Percentiles rank a stretch among this genome's conserved stretches.
phyloP scores from a whole-genome alignment of 2,888 invertebrate genomes.

The Hirtodrosophila duncani region DNA sequence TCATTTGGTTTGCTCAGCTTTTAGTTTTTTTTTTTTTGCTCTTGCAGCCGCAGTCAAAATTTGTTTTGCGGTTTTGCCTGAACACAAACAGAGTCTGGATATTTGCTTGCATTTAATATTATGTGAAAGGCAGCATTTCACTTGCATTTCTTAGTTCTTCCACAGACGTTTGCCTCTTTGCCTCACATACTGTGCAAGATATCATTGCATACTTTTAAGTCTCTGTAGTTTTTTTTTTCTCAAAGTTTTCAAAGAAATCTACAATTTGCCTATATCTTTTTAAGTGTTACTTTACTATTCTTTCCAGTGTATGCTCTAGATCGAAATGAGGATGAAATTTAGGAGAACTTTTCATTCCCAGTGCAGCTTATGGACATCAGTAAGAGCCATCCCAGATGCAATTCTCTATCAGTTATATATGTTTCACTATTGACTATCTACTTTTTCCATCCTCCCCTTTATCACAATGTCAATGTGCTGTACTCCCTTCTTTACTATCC shows the following conservation, averaged over 20 bases:
- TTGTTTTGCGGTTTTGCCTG: constrained; percentile 59
- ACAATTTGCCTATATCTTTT: background rate
- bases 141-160: constrained; percentile 26
- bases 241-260: constrained; percentile 8
- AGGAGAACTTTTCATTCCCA: too few relatives aligned
- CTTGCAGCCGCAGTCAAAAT: constrained; percentile 64
- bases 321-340: too few relatives aligned
- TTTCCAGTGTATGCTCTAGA: too few relatives aligned
- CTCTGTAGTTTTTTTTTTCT: constrained; percentile 11
- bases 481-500: too few relatives aligned
- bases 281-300: background rate
- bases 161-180: background rate
- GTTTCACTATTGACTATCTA: too few relatives aligned
- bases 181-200: constrained; percentile 34
- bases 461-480: too few relatives aligned
- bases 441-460: too few relatives aligned
- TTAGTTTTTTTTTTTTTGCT: constrained; percentile 60
- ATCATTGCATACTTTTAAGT: constrained; percentile 40
- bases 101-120: constrained; percentile 48
- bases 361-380: too few relatives aligned
- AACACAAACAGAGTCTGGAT: background rate
- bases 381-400: too few relatives aligned
- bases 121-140: constrained; percentile 43
- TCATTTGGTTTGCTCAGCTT: constrained; percentile 68
- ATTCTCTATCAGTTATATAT: too few relatives aligned